phyloP scores from a whole-genome alignment of 1,140 invertebrate genomes.

The fruit fly (Drosophila melanogaster) region DNA sequence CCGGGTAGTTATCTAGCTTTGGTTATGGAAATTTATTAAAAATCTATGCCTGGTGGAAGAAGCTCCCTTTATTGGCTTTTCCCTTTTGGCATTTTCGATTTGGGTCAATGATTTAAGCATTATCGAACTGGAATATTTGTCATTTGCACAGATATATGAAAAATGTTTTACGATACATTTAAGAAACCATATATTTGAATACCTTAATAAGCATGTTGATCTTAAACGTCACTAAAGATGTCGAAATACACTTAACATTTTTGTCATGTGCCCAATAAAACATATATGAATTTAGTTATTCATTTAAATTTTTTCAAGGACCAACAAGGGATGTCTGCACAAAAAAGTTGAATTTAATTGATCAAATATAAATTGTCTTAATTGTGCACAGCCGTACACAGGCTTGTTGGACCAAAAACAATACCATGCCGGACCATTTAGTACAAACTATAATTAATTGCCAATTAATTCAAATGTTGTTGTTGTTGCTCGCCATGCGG shows the following conservation, averaged over 20 bases:
- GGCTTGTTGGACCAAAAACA: conserved; percentile 45
- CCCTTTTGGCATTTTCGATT: conserved; percentile 36
- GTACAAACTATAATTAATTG: conserved; percentile 68
- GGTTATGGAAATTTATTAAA: conserved; percentile 70
- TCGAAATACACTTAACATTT: neutral
- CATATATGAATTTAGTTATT: conserved; percentile 22
- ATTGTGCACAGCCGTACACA: conserved; percentile 20
- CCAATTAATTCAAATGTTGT: conserved; percentile 61
- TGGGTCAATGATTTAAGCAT: conserved; percentile 39
- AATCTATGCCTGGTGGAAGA: conserved; percentile 66
- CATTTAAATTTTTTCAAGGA: conserved; percentile 23
- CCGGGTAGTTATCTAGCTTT: conserved; percentile 17
- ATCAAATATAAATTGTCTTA: conserved; percentile 39
- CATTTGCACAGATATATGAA: neutral
- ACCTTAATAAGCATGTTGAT: too few species aligned
- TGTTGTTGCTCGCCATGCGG: conserved; percentile 13
- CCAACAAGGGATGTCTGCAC: neutral
- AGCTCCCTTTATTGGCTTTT: conserved; percentile 49
- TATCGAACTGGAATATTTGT: conserved; percentile 17
- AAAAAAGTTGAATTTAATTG: conserved; percentile 29
- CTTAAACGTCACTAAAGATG: too few species aligned
- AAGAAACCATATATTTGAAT: too few species aligned
- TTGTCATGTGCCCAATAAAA: neutral
- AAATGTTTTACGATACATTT: conserved; percentile 1
- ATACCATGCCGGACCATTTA: conserved; percentile 40